A percentile compares a stretch with the other conserved stretches of the same genome.
Evolutionary conservation across 2,888 invertebrate genomes (phyloP).

Genomic region (Clistopyga incitator): DNA sequence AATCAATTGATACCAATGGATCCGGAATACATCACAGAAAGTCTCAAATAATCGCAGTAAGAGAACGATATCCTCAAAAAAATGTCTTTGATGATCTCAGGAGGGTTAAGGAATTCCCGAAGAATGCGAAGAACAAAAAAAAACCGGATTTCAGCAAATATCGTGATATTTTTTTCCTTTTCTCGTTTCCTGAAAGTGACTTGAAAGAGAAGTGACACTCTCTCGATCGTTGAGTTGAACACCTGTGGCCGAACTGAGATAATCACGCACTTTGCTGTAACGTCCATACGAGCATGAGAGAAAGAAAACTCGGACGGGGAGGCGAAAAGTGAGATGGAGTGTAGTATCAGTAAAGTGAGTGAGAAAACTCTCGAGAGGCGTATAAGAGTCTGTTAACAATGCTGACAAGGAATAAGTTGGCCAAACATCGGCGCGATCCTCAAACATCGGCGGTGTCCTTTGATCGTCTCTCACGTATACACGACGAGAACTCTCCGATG

Average conservation of each 20-base stretch:
- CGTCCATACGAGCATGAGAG: constrained; percentile 24
- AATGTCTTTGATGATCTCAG: neutral
- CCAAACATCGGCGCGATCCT: constrained; percentile 74
- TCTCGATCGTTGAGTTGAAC: constrained; percentile 36
- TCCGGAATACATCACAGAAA: too few species aligned
- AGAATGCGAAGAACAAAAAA: neutral
- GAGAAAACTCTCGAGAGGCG: constrained; percentile 47
- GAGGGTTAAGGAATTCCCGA: neutral
- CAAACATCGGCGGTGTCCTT: constrained; percentile 74
- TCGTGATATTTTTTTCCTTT: constrained; percentile 8
- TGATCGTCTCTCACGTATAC: constrained; percentile 65
- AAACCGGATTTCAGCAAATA: neutral
- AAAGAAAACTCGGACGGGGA: constrained; percentile 32
- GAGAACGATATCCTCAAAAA: too few species aligned
- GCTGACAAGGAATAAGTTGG: constrained; percentile 74
- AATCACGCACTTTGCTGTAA: constrained; percentile 32
- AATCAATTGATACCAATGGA: too few species aligned
- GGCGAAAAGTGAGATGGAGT: constrained; percentile 11
- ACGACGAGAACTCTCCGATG: neutral
- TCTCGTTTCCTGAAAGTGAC: constrained; percentile 23
- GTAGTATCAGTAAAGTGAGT: constrained; percentile 50
- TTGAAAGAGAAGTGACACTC: constrained; percentile 34
- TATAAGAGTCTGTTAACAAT: constrained; percentile 73
- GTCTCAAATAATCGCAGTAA: too few species aligned
- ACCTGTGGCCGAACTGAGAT: constrained; percentile 54